A percentile compares a stretch with the other conserved stretches of the same genome.
These are phyloP conservation scores for Leptinotarsa defecta DNA, from an alignment of 1,140 invertebrate genomes.

Conservation along the genomic window DNA sequence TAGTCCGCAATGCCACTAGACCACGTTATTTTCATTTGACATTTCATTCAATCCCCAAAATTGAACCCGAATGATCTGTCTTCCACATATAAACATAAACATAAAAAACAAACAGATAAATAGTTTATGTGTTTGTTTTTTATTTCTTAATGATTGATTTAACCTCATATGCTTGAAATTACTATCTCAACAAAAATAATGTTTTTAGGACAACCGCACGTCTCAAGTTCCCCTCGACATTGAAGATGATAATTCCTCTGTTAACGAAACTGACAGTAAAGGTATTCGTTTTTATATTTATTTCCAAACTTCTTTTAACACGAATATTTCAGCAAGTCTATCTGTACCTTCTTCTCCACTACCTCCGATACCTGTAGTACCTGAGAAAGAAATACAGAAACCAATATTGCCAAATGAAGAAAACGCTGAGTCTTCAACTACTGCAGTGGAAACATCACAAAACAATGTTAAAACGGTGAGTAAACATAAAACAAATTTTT, in stretches of 20 bases:
- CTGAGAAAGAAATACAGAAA: constrained; percentile 45
- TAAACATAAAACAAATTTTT: neutral
- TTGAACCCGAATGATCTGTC: no score
- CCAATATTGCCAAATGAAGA: constrained; percentile 55
- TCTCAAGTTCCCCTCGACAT: constrained; percentile 84
- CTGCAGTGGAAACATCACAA: constrained; percentile 42
- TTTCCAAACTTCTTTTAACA: neutral
- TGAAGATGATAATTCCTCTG: constrained; percentile 86
- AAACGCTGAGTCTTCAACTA: constrained; percentile 55
- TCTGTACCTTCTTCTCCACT: neutral
- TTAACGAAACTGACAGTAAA: constrained; percentile 77
- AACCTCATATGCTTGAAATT: no score
- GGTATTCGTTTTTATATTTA: constrained; percentile 57
- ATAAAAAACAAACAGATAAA: no score
- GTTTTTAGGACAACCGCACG: constrained; percentile 78
- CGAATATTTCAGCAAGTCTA: constrained; percentile 1
- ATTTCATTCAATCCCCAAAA: no score
- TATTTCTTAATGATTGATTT: no score
- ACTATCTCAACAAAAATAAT: no score
- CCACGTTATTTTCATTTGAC: no score
- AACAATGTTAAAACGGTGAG: constrained; percentile 61
- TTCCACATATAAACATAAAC: no score
- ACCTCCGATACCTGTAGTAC: constrained; percentile 39
- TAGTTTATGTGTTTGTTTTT: no score
- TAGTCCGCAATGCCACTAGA: no score